Evolutionary conservation across 2,888 invertebrate species (phyloP), one percentile per base, ranked within the genome.

Genomic region (Tetranychus truncatus): DNA sequence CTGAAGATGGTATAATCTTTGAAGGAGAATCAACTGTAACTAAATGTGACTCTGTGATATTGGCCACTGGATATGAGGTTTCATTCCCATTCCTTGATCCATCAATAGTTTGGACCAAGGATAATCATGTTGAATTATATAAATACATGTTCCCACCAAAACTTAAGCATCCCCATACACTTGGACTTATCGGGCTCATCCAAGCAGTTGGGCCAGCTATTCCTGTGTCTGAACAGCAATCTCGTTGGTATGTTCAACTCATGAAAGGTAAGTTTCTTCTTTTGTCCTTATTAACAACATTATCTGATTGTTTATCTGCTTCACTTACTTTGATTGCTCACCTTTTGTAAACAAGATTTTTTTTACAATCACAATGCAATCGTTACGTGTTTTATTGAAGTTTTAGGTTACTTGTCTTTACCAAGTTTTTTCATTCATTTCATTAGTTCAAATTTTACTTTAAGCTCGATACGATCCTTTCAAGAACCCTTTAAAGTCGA

Each of bases 141-240:
- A 82, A 83, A 78, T 82, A 81, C 78, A 81, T 82, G 79, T 84
- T 82, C 75, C 82, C 83, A 9, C 82, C 83, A 0, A 79, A 82
- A 34, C 78, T 82, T 11, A 76, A 79, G 34, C 75, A 77, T 21
- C 72, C 76, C 4, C 81, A 81, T 34, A 84, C 84, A 0, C 78
- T 85, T 69, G 83, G 83, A 45, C 80, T 84, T n/a, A 82, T 85
- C 76, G 85, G 84, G 6, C 82, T 82, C 75, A 79, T 83, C 44
- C 83, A 85, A 80, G 84, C 84, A 0, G 78, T 82, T 20, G 84
- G 85, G 7, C 82, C 84, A 4, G 80, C 85, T n/a, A 82, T 83
- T 80, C 84, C 85, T 0, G 82, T 85, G 1, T 80, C 82, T 18
- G 85, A 85, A 78, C 79, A 84, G 79, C 85, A 85, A 79, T 81